Percentiles rank a stretch among this genome's conserved stretches.
These are phyloP conservation scores for Parazoanthus atlanticus DNA, from an alignment of 92 coral and sea anemone species.

Conservation along the genomic window DNA sequence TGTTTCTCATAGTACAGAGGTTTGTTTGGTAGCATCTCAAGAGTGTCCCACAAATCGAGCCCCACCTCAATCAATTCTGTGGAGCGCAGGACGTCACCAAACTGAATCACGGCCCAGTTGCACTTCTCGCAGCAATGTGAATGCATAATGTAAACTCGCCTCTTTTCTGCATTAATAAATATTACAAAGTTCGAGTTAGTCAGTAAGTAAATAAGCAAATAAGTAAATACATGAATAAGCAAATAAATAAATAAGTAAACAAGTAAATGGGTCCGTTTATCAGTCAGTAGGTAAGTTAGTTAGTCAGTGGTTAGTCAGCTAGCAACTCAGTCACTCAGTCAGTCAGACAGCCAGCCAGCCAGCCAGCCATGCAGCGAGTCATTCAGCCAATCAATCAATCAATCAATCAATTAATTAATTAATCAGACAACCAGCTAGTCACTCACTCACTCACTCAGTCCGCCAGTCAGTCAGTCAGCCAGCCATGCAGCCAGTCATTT, in stretches of 20 bases:
- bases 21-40: slow-evolving; percentile 62
- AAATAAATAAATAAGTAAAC: no score
- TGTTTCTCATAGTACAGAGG: slow-evolving; percentile 76
- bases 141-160: not conserved
- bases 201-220: not conserved
- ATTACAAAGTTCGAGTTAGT: not conserved
- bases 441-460: no score
- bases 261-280: not conserved
- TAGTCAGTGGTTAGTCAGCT: no score
- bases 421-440: no score
- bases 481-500: no score
- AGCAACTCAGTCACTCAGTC: no score
- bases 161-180: slow-evolving; percentile 29
- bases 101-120: not conserved
- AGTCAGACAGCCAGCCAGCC: no score
- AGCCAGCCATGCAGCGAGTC: no score
- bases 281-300: no score
- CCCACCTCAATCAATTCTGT: slow-evolving; percentile 70
- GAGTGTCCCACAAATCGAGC: slow-evolving; percentile 64
- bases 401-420: no score
- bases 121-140: slow-evolving; percentile 10
- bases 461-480: no score
- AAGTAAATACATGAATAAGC: not conserved
- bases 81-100: slow-evolving; percentile 60
- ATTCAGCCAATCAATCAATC: no score